These are phyloP conservation scores for Ariopsis seemanni DNA, from an alignment of 2,113 vertebrate genomes.

Conservation along the genomic window DNA sequence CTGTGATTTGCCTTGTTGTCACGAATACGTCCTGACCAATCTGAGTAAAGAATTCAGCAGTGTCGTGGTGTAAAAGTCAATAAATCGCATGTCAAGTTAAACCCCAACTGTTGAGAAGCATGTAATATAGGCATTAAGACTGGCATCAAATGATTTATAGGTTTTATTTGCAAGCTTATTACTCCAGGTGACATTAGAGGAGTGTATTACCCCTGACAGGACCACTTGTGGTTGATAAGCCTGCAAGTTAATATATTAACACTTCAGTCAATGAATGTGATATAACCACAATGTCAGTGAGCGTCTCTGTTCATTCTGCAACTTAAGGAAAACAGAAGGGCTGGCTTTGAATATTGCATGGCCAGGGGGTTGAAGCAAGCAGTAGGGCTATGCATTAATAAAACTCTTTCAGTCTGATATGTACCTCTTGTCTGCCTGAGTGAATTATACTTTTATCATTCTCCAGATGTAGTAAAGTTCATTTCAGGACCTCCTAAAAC, in stretches of 20 bases:
- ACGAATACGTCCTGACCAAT: neutral
- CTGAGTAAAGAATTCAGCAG: neutral
- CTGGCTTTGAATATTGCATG: slow-evolving; percentile 35
- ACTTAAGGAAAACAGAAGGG: slow-evolving; percentile 15
- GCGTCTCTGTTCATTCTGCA: neutral
- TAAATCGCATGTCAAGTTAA: slow-evolving; percentile 28
- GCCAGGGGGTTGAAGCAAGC: slow-evolving; percentile 8
- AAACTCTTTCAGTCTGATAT: slow-evolving; percentile 28
- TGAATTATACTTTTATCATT: slow-evolving; percentile 19
- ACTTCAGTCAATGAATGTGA: slow-evolving; percentile 6
- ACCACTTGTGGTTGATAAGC: slow-evolving; percentile 30
- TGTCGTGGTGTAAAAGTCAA: neutral
- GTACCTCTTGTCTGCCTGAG: slow-evolving; percentile 29
- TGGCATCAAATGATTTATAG: slow-evolving; percentile 17
- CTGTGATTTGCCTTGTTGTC: neutral
- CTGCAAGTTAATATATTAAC: slow-evolving; percentile 28
- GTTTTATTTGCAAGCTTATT: slow-evolving; percentile 28
- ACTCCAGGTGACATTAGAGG: slow-evolving; percentile 4
- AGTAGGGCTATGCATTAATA: slow-evolving; percentile 37
- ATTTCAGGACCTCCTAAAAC: slow-evolving; percentile 18
- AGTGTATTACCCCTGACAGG: neutral
- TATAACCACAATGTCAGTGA: slow-evolving; percentile 9
- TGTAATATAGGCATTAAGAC: neutral
- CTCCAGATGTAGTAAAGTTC: slow-evolving; percentile 30
- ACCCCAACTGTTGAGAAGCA: neutral